These are phyloP conservation scores for Heteronetta atricapilla DNA, from an alignment of 2,113 vertebrate genomes.

Conservation along the genomic window DNA sequence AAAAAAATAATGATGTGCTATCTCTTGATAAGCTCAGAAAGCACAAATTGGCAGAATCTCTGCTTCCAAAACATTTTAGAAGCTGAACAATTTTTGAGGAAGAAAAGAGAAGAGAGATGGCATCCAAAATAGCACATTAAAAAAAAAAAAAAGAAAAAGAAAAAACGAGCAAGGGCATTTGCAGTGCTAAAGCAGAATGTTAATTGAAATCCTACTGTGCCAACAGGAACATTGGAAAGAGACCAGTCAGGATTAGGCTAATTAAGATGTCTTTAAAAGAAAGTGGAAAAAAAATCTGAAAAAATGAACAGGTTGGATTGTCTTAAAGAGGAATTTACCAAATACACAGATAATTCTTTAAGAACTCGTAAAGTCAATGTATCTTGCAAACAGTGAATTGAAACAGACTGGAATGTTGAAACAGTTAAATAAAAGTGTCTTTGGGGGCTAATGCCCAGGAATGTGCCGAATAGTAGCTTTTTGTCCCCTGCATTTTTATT, in stretches of 20 bases:
- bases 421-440: background rate
- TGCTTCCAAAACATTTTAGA: conserved; percentile 60
- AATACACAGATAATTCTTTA: conserved; percentile 8
- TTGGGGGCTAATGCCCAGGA: background rate
- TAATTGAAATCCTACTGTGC: conserved; percentile 86
- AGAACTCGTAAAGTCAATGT: conserved; percentile 25
- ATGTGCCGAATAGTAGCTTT: background rate
- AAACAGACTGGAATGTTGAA: background rate
- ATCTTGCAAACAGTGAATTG: background rate
- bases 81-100: conserved; percentile 60
- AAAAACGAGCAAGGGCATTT: conserved; percentile 74
- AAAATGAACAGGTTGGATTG: conserved; percentile 77
- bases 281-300: conserved; percentile 28
- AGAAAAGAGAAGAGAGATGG: conserved; percentile 62
- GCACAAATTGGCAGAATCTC: conserved; percentile 45
- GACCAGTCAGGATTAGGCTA: conserved; percentile 85
- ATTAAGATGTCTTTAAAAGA: conserved; percentile 85
- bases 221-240: conserved; percentile 84
- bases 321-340: conserved; percentile 77
- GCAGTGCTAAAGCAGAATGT: conserved; percentile 76
- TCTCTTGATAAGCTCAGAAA: conserved; percentile 39
- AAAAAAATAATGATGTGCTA: background rate
- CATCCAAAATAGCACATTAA: conserved; percentile 73
- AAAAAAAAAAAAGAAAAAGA: conserved; percentile 52
- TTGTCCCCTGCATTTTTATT: background rate